Conservation (phyloP, 2,113 vertebrate species). For the Eidolon helvum region DNA sequence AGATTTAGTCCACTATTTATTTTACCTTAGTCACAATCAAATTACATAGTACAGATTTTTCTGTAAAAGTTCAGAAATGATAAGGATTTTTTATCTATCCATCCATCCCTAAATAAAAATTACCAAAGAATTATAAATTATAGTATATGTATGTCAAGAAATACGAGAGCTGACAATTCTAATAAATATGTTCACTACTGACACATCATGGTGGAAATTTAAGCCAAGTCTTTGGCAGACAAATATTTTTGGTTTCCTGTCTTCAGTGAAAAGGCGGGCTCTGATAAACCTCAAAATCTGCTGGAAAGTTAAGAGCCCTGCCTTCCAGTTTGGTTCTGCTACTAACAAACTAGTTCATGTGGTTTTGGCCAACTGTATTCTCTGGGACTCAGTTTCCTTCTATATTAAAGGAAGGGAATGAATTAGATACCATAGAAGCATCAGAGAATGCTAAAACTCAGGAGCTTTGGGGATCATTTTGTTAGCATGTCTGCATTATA, state of each 20-base stretch:
- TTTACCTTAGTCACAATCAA: not conserved
- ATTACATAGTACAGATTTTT: not conserved
- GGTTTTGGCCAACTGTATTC: not conserved
- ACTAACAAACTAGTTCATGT: not conserved
- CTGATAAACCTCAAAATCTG: not conserved
- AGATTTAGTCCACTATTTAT: not conserved
- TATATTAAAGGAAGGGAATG: not conserved
- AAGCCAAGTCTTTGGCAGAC: not conserved
- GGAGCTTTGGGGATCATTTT: not conserved
- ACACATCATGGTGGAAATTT: not conserved
- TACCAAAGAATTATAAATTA: not conserved
- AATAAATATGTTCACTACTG: not conserved
- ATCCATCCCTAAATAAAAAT: not conserved
- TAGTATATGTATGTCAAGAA: not conserved
- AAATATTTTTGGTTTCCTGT: not conserved
- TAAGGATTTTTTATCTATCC: not conserved
- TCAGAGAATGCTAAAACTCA: not conserved
- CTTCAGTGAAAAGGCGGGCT: not conserved
- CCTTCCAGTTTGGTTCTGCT: not conserved
- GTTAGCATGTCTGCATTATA: not conserved
- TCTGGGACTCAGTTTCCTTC: not conserved
- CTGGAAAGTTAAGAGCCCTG: not conserved
- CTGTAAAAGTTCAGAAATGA: not conserved
- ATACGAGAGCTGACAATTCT: not conserved
- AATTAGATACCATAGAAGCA: not conserved